A percentile compares a stretch with the other conserved stretches of the same genome.
These are phyloP conservation scores for Enoplosus armatus DNA, from an alignment of 2,797 vertebrate genomes.

Conservation along the genomic window DNA sequence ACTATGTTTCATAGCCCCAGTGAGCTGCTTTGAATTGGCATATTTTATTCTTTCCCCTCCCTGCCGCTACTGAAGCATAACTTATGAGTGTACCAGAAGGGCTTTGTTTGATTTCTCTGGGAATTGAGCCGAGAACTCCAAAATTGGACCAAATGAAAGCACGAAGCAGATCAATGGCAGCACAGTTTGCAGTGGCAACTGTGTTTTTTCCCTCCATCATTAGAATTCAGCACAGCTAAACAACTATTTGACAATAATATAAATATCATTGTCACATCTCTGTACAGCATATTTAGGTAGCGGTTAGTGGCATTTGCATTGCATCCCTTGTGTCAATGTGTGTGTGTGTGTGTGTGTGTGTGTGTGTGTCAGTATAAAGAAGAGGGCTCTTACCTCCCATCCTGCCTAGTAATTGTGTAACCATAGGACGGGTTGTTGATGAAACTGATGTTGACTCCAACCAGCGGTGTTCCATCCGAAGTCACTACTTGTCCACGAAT, in stretches of 20 bases:
- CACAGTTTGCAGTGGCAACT: conserved; percentile 71
- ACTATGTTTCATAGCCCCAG: conserved; percentile 61
- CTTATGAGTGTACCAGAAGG: conserved; percentile 78
- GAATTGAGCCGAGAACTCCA: conserved; percentile 80
- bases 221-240: conserved; percentile 58
- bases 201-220: conserved; percentile 54
- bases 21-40: conserved; percentile 73
- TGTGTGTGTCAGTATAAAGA: neutral
- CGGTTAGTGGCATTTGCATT: neutral
- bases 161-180: conserved; percentile 75
- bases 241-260: conserved; percentile 47
- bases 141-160: conserved; percentile 80
- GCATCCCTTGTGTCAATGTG: conserved; percentile 1
- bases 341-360: conserved; percentile 1
- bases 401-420: conserved; percentile 96
- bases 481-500: conserved; percentile 98
- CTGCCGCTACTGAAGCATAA: conserved; percentile 78
- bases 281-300: conserved; percentile 6
- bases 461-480: conserved; percentile 95
- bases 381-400: conserved; percentile 90
- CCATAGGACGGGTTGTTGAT: conserved; percentile 93
- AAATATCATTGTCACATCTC: conserved; percentile 49
- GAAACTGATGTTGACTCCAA: conserved; percentile 98
- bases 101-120: conserved; percentile 83
- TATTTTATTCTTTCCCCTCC: conserved; percentile 73